Percentiles rank a stretch among this genome's conserved stretches.
Conservation (phyloP, 37 sponge, comb jelly and placozoan genomes). For the Chondrilla cf. caribensis region DNA sequence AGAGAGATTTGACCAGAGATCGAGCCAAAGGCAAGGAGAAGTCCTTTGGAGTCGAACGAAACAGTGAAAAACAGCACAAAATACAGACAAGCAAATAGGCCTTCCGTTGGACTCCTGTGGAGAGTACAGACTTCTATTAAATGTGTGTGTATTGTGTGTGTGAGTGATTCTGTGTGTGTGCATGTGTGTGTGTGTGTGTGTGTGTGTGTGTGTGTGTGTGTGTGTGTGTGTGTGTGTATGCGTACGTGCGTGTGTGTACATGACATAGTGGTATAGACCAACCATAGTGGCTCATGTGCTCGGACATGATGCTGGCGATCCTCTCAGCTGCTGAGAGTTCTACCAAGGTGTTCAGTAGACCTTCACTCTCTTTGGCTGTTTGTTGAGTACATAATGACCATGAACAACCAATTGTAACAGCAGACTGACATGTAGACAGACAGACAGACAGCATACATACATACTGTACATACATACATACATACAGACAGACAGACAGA, state of each 20-base stretch:
- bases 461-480: too few relatives aligned
- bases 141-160: background rate
- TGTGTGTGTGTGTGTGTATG: too few relatives aligned
- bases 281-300: background rate
- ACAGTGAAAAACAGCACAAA: background rate
- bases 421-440: too few relatives aligned
- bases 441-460: too few relatives aligned
- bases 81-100: background rate
- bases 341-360: background rate
- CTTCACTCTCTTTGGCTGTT: background rate
- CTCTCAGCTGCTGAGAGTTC: background rate
- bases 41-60: background rate
- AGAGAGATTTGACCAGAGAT: background rate
- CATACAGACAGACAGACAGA: too few relatives aligned
- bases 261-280: too few relatives aligned
- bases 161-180: background rate
- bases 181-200: background rate
- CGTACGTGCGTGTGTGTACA: too few relatives aligned
- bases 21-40: background rate
- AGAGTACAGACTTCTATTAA: background rate
- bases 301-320: background rate
- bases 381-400: too few relatives aligned
- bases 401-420: too few relatives aligned
- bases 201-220: too few relatives aligned
- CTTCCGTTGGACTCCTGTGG: constrained; percentile 1